A percentile compares a stretch with the other conserved stretches of the same genome.
Conservation (phyloP, 1,140 invertebrate species). For the Orchestia grillus region DNA sequence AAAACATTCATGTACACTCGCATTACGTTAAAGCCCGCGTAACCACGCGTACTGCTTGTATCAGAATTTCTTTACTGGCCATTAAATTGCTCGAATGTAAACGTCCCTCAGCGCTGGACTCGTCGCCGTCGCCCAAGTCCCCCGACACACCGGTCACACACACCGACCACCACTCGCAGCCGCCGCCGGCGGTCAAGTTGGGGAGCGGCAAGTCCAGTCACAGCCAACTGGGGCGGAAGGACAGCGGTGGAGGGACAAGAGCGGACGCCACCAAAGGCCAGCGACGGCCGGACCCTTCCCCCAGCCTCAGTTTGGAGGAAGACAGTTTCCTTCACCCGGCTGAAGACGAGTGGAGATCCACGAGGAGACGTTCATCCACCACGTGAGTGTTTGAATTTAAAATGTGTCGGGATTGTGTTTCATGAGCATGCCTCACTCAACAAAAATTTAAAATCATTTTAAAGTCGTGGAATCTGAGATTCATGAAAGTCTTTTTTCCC, state of each 20-base stretch:
- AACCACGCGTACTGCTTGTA: too few species aligned
- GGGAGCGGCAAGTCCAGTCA: constrained; percentile 12
- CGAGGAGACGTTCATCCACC: constrained; percentile 64
- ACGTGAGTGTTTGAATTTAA: constrained; percentile 60
- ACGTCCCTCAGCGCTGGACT: constrained; percentile 53
- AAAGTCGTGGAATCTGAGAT: not conserved
- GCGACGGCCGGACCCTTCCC: constrained; percentile 49
- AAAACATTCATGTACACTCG: too few species aligned
- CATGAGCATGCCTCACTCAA: not conserved
- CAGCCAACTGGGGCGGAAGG: not conserved
- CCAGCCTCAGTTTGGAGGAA: constrained; percentile 63
- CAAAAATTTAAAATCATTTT: not conserved
- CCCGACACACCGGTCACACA: constrained; percentile 55
- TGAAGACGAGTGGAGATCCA: constrained; percentile 65
- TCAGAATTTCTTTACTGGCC: not conserved
- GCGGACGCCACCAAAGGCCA: not conserved
- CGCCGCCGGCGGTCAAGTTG: not conserved
- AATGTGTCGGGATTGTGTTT: not conserved
- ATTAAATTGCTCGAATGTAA: not conserved
- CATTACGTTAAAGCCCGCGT: too few species aligned
- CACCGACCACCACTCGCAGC: not conserved
- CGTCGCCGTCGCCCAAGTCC: constrained; percentile 60
- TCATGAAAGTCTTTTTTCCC: not conserved
- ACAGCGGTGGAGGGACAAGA: not conserved
- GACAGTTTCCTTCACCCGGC: constrained; percentile 64